Conservation (phyloP, 2,797 vertebrate genomes). For the Xiphorhynchus erythropygius region DNA sequence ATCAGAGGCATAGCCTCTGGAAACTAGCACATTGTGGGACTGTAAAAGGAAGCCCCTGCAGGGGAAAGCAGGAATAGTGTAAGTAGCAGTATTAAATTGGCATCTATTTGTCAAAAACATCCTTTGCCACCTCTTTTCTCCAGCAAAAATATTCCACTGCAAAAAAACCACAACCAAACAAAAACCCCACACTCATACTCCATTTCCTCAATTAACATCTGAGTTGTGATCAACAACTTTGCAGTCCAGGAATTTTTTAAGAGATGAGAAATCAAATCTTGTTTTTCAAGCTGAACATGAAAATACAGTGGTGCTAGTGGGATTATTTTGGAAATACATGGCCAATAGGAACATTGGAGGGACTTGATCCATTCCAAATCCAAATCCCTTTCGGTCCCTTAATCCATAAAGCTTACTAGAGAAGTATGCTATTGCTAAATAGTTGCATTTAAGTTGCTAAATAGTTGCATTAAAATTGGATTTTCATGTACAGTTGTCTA, state of each 20-base stretch:
- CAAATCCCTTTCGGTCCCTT: conserved; percentile 18
- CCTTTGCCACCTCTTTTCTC: not conserved
- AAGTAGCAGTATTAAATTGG: not conserved
- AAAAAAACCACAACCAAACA: not conserved
- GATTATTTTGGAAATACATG: not conserved
- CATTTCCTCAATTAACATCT: conserved; percentile 12
- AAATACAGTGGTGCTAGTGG: not conserved
- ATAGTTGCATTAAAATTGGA: not conserved
- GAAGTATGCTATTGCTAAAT: not conserved
- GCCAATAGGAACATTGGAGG: not conserved
- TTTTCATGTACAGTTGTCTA: not conserved
- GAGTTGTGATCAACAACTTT: not conserved
- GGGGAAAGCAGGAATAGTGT: conserved; percentile 16
- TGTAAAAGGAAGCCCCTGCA: conserved; percentile 49
- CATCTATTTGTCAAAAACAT: conserved; percentile 52
- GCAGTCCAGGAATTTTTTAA: not conserved
- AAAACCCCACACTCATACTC: not conserved
- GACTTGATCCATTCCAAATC: conserved; percentile 6
- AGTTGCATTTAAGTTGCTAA: not conserved
- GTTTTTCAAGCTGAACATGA: conserved; percentile 3
- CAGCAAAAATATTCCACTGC: not conserved
- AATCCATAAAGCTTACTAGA: conserved; percentile 1
- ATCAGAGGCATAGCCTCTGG: conserved; percentile 61
- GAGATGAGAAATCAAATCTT: not conserved
- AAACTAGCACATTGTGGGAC: conserved; percentile 40